Percentiles rank a stretch among this genome's conserved stretches.
phyloP scores from a whole-genome alignment of 2,888 invertebrate species.

The Aethes cnicana region DNA sequence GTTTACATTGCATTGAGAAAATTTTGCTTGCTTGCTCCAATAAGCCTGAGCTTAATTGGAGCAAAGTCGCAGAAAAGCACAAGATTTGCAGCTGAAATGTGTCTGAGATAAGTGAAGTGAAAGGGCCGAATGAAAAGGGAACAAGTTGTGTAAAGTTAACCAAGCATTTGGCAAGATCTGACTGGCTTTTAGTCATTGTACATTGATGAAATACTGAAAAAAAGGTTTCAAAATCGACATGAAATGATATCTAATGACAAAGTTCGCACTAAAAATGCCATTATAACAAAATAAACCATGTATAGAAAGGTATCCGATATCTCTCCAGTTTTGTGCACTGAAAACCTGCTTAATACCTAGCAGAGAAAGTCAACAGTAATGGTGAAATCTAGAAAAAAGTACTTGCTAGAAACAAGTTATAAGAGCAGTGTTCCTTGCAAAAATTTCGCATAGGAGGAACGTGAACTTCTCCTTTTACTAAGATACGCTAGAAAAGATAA shows the following conservation, averaged over 20 bases:
- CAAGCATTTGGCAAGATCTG: slow-evolving; percentile 7
- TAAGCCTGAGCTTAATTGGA: slow-evolving; percentile 40
- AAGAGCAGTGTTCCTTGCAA: no score
- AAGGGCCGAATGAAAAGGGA: slow-evolving; percentile 31
- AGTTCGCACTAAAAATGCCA: neutral
- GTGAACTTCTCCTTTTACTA: slow-evolving; percentile 5
- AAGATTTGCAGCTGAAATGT: slow-evolving; percentile 34
- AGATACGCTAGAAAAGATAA: neutral
- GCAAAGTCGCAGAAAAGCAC: slow-evolving; percentile 36
- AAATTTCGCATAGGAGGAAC: no score
- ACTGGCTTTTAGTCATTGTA: no score
- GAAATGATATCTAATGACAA: no score
- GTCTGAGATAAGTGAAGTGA: slow-evolving; percentile 32
- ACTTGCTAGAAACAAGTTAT: neutral
- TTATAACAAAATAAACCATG: slow-evolving; percentile 12
- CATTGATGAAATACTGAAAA: no score
- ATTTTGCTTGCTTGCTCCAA: slow-evolving; percentile 35
- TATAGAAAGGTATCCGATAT: slow-evolving; percentile 34
- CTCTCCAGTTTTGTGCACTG: slow-evolving; percentile 39
- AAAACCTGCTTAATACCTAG: slow-evolving; percentile 47
- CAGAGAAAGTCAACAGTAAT: slow-evolving; percentile 15
- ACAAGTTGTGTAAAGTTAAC: slow-evolving; percentile 19
- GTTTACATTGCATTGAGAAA: slow-evolving; percentile 2
- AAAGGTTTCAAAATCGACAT: no score
- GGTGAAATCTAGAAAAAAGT: slow-evolving; percentile 25